phyloP scores from a whole-genome alignment of 2,888 invertebrate genomes.

The Cryptocheilus praepositus region DNA sequence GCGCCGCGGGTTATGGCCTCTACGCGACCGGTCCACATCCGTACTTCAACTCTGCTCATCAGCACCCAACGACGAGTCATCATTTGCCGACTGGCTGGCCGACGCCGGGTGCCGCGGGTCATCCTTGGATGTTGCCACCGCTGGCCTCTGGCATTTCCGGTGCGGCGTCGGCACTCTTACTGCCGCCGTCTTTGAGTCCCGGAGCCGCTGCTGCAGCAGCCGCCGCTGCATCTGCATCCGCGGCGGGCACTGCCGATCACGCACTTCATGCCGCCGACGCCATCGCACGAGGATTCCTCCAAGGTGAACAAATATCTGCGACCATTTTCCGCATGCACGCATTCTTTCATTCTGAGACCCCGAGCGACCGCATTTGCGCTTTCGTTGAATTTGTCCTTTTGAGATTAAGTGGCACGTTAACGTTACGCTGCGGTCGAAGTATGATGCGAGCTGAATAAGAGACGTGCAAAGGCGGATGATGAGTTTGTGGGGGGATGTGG shows the following conservation, averaged over 20 bases:
- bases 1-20: constrained; percentile 92
- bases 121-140: constrained; percentile 69
- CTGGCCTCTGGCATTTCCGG: constrained; percentile 74
- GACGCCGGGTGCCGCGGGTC: constrained; percentile 77
- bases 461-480: too few species aligned
- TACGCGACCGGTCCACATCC: constrained; percentile 82
- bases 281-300: constrained; percentile 70
- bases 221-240: constrained; percentile 77
- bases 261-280: constrained; percentile 74
- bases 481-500: too few species aligned
- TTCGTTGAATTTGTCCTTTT: too few species aligned
- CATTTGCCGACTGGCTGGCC: constrained; percentile 80
- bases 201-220: constrained; percentile 77
- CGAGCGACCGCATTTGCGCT: too few species aligned
- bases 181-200: constrained; percentile 76
- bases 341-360: too few species aligned
- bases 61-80: constrained; percentile 78
- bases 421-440: too few species aligned
- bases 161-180: constrained; percentile 75
- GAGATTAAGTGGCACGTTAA: too few species aligned
- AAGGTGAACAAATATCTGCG: constrained; percentile 53
- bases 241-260: constrained; percentile 78
- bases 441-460: too few species aligned
- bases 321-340: too few species aligned
- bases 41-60: constrained; percentile 78